Evolutionary conservation across 2,113 vertebrate species (phyloP).

Genomic region (Nesoenas mayeri): DNA sequence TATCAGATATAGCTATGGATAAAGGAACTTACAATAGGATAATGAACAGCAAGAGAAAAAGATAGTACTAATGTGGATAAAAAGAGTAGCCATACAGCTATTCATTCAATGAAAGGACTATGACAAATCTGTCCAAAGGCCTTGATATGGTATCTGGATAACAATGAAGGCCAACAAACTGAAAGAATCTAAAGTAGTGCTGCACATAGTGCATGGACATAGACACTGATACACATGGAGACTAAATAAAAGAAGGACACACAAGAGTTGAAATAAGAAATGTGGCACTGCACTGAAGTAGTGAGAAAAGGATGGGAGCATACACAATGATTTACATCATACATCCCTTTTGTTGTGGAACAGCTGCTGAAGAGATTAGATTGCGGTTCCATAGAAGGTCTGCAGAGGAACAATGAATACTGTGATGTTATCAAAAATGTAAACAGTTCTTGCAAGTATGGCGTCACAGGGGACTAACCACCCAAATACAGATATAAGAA

Average conservation of each 20-base stretch:
- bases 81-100: not conserved
- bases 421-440: not conserved
- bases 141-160: not conserved
- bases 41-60: not conserved
- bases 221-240: not conserved
- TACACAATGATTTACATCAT: not conserved
- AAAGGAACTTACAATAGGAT: not conserved
- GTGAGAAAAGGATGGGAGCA: not conserved
- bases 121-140: not conserved
- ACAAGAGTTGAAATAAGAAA: not conserved
- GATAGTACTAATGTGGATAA: not conserved
- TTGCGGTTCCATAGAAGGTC: not conserved
- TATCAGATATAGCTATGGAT: not conserved
- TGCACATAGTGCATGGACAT: not conserved
- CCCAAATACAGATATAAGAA: not conserved
- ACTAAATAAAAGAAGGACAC: constrained; percentile 5
- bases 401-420: not conserved
- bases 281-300: not conserved
- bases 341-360: not conserved
- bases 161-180: not conserved
- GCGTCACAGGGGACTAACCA: not conserved
- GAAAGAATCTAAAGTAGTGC: not conserved
- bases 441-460: not conserved
- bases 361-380: constrained; percentile 11
- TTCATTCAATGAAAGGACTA: not conserved